Conservation (phyloP, 1,140 invertebrate species). For the Spodoptera litura region DNA sequence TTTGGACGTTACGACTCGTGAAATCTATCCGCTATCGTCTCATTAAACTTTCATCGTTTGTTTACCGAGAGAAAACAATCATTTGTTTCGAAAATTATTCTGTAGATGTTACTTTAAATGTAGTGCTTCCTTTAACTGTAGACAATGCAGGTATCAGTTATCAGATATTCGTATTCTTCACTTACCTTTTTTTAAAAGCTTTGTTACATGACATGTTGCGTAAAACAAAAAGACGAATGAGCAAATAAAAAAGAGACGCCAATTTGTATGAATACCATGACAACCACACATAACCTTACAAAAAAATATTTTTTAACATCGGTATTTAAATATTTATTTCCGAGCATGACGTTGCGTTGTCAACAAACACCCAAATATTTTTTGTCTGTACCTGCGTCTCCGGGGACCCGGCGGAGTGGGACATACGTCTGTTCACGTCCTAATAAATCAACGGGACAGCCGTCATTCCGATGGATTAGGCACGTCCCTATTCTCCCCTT, state of each 20-base stretch:
- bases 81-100: background rate
- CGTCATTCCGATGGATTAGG: conserved; percentile 53
- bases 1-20: conserved; percentile 47
- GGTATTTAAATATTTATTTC: conserved; percentile 50
- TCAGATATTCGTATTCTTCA: no score
- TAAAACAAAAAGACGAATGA: background rate
- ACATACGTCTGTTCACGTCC: conserved; percentile 64
- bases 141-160: no score
- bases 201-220: no score
- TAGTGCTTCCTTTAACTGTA: no score
- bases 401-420: conserved; percentile 31
- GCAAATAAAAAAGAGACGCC: background rate
- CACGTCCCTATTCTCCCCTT: conserved; percentile 50
- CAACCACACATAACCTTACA: conserved; percentile 12
- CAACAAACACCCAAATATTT: conserved; percentile 77
- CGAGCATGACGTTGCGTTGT: conserved; percentile 66
- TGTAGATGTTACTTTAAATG: background rate
- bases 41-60: conserved; percentile 60
- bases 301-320: conserved; percentile 27
- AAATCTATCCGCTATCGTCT: conserved; percentile 50
- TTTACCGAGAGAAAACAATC: conserved; percentile 37
- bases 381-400: conserved; percentile 65
- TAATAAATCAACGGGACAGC: conserved; percentile 72
- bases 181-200: no score
- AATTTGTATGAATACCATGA: background rate